A percentile compares a stretch with the other conserved stretches of the same genome.
Evolutionary conservation across 2,888 invertebrate genomes (phyloP).

Genomic region (Limnephilus marmoratus): DNA sequence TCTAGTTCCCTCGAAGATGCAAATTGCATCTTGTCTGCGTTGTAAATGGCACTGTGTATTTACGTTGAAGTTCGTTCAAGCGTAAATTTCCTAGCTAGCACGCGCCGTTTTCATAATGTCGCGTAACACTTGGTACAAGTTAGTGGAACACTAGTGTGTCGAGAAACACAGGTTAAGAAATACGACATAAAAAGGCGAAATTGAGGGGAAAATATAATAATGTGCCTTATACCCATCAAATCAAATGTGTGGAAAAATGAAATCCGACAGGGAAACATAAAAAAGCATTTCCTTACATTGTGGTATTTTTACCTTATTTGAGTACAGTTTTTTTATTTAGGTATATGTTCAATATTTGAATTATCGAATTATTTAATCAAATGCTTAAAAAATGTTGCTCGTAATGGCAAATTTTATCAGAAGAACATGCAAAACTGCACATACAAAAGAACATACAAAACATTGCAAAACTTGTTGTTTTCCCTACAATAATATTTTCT

Average conservation of each 20-base stretch:
- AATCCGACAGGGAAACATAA: too few relatives aligned
- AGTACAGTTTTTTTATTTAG: too few relatives aligned
- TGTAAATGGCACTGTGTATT: neutral
- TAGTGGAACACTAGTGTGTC: neutral
- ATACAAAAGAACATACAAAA: too few relatives aligned
- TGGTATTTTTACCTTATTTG: too few relatives aligned
- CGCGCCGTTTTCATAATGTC: neutral
- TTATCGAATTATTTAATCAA: too few relatives aligned
- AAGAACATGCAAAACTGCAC: too few relatives aligned
- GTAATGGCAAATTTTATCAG: too few relatives aligned
- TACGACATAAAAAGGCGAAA: neutral
- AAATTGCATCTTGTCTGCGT: neutral
- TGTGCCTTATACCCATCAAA: neutral
- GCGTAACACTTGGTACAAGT: neutral
- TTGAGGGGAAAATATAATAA: neutral
- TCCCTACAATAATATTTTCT: too few relatives aligned
- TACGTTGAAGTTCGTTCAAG: neutral
- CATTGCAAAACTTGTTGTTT: too few relatives aligned
- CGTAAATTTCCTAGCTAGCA: neutral
- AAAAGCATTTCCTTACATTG: too few relatives aligned
- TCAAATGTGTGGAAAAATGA: neutral
- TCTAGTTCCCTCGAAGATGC: neutral
- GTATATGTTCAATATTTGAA: too few relatives aligned
- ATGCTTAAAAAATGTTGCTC: too few relatives aligned
- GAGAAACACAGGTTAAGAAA: neutral